Evolutionary conservation across 2,797 vertebrate genomes (phyloP).

Genomic region (Pipistrellus kuhlii): DNA sequence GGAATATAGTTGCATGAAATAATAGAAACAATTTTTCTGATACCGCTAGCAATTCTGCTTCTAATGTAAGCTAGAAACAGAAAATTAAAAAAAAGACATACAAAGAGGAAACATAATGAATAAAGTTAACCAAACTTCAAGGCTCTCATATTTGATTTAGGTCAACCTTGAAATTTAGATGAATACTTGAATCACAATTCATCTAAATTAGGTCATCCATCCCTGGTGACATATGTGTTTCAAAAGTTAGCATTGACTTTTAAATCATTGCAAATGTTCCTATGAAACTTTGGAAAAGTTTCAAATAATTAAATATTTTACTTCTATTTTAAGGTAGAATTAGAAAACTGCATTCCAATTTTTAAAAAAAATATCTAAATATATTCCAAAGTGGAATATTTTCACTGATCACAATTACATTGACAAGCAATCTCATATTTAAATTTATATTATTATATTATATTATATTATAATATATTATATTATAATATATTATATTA

Average conservation of each 20-base stretch:
- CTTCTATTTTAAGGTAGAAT: constrained; percentile 52
- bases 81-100: constrained; percentile 57
- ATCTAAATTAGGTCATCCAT: constrained; percentile 78
- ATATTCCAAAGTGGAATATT: background rate
- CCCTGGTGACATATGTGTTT: constrained; percentile 74
- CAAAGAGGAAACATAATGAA: constrained; percentile 51
- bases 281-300: constrained; percentile 63
- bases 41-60: background rate
- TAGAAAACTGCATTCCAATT: background rate
- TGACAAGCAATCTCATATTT: background rate
- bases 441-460: background rate
- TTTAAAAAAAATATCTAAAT: background rate
- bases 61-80: background rate
- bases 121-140: constrained; percentile 59
- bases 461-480: background rate
- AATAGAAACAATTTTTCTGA: constrained; percentile 41
- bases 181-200: constrained; percentile 72
- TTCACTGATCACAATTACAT: background rate
- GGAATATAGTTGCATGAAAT: background rate
- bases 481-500: background rate
- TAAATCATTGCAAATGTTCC: constrained; percentile 69
- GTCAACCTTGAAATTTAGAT: constrained; percentile 73
- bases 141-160: constrained; percentile 67
- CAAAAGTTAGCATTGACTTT: constrained; percentile 81
- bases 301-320: constrained; percentile 69